These are phyloP conservation scores for Chelonia mydas DNA, from an alignment of 2,797 vertebrate genomes.

Conservation along the genomic window DNA sequence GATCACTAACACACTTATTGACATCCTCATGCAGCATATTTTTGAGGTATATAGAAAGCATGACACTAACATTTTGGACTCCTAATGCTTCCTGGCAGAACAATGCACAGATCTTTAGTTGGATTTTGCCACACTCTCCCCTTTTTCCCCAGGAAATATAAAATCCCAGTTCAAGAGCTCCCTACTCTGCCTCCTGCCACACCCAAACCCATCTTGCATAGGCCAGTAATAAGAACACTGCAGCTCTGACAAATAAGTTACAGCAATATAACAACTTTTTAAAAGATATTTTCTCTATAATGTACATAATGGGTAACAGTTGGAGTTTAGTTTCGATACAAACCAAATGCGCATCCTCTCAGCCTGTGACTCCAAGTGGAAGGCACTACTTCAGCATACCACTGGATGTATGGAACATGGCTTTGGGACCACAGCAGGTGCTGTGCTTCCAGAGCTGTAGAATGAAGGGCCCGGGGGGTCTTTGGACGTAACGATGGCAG, in stretches of 20 bases:
- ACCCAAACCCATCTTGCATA: conserved; percentile 69
- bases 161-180: conserved; percentile 62
- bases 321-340: conserved; percentile 59
- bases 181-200: conserved; percentile 52
- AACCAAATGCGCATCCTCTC: conserved; percentile 69
- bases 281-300: conserved; percentile 76
- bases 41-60: conserved; percentile 81
- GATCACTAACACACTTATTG: conserved; percentile 22
- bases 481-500: conserved; percentile 76
- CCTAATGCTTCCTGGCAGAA: conserved; percentile 43
- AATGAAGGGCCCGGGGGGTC: conserved; percentile 67
- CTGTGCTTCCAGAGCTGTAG: conserved; percentile 49
- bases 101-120: conserved; percentile 3
- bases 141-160: conserved; percentile 6
- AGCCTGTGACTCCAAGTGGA: conserved; percentile 69
- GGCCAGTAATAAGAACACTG: conserved; percentile 79
- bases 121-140: conserved; percentile 1
- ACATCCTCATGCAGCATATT: conserved; percentile 60
- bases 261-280: conserved; percentile 75
- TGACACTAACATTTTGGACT: conserved; percentile 46
- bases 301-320: conserved; percentile 73
- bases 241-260: conserved; percentile 80
- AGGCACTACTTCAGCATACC: conserved; percentile 77
- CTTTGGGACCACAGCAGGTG: conserved; percentile 48
- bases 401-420: conserved; percentile 35